Evolutionary conservation across 1,140 invertebrate species (phyloP), one percentile per base, ranked within the genome.

Genomic region (Parapsyche elsis): DNA sequence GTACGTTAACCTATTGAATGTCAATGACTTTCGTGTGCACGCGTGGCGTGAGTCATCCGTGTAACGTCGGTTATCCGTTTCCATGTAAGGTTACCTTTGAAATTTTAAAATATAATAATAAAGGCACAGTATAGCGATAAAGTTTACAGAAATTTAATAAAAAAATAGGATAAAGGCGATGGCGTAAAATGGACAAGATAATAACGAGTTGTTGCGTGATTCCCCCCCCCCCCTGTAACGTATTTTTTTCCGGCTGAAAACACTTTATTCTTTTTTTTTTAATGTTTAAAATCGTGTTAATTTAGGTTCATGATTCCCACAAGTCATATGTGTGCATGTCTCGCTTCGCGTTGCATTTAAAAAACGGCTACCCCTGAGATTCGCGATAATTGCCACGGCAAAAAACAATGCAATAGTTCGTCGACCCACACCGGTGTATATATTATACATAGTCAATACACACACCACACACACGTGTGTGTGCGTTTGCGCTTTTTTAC

Each of bases 401-500:
- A 67, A 67, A 30, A 67, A 67, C 64, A 67, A 67, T 67, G 14
- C 64, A 26, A 12, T 24, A 23, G 64, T 19, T 67, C 64, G 24
- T 67, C 23, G 64, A 67, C 21, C 21, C 49, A 53, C 10, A 53
- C 10, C 49, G 30, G 30, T 38, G 30, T 38, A 7, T 38, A 38
- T 38, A 38, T n/a, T 7, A 38, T 38, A 38, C 30, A 38, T 46
- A 7, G 5, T 7, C 45, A 46, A 7, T 46, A 46, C 5, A 46
- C 5, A 46, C 21, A 5, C 24, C 21, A 21, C 21, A 5, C 5
- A 5, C 12, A 4, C 4, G 1, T 19, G 21, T 19, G 59, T 16
- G 59, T 67, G 24, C 23, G 24, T 24, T 67, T 26, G 64, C 21
- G 24, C 23, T 67, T 67, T 67, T 67, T 67, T 67, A 76, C 57